A percentile compares a stretch with the other conserved stretches of the same genome.
These are phyloP conservation scores for Drosophila erecta DNA, from an alignment of 1,140 invertebrate species.

Conservation along the genomic window DNA sequence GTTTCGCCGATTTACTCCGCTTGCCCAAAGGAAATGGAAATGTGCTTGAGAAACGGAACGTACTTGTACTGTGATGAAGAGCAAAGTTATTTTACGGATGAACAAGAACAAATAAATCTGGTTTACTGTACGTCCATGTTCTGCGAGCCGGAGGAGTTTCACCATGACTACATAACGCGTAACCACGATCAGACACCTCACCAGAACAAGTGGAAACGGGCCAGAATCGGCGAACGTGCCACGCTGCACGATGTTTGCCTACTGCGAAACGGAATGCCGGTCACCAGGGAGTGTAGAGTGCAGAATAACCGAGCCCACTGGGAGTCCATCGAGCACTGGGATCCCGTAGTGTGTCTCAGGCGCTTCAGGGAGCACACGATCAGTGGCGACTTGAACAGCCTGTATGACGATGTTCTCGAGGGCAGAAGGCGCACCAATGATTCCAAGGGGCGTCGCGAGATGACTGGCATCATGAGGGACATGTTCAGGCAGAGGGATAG, in stretches of 20 bases:
- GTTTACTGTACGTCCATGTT: slow-evolving; percentile 42
- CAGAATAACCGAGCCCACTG: slow-evolving; percentile 40
- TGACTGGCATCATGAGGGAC: slow-evolving; percentile 34
- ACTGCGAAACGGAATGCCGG: slow-evolving; percentile 60
- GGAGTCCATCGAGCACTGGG: slow-evolving; percentile 50
- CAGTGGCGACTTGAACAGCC: slow-evolving; percentile 50
- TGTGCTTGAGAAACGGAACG: slow-evolving; percentile 22
- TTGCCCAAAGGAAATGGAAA: slow-evolving; percentile 23
- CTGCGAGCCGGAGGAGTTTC: slow-evolving; percentile 58
- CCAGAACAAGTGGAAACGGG: slow-evolving; percentile 64
- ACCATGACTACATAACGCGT: slow-evolving; percentile 53
- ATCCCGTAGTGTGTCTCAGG: slow-evolving; percentile 50
- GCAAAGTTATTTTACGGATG: not conserved
- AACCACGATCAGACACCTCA: slow-evolving; percentile 67
- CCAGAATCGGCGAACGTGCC: slow-evolving; percentile 51
- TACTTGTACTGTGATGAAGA: not conserved
- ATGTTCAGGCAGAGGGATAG: slow-evolving; percentile 51
- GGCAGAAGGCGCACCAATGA: slow-evolving; percentile 39
- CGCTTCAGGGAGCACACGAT: slow-evolving; percentile 55
- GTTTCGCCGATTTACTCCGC: not conserved
- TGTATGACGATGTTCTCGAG: slow-evolving; percentile 66
- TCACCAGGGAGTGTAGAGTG: slow-evolving; percentile 56
- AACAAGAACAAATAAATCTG: not conserved
- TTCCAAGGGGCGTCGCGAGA: slow-evolving; percentile 40
- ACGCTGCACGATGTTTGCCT: slow-evolving; percentile 64